Percentiles rank a stretch among this genome's conserved stretches.
Conservation (phyloP, 2,113 vertebrate genomes). For the human region GRCh38 chr22:48158501-48159000, state of each 20-base stretch:
- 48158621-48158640: accelerated
- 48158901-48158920: too few relatives aligned
- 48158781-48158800: not conserved
- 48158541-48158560: too few relatives aligned
- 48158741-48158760: accelerated
- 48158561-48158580: accelerated
- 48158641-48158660: accelerated
- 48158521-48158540: too few relatives aligned
- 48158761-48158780: accelerated
- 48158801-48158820: too few relatives aligned
- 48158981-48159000: too few relatives aligned
- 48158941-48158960: too few relatives aligned
- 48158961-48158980: too few relatives aligned
- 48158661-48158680: accelerated
- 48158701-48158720: not conserved
- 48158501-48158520: not conserved
- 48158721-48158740: accelerated
- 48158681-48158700: accelerated
- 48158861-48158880: too few relatives aligned
- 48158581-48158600: accelerated
- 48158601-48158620: not conserved
- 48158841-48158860: too few relatives aligned
- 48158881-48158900: too few relatives aligned
- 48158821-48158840: too few relatives aligned
- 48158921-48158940: too few relatives aligned